Percentiles rank a stretch among this genome's conserved stretches.
Conservation (phyloP, 23 tunicate species). For the Diplosoma virens region DNA sequence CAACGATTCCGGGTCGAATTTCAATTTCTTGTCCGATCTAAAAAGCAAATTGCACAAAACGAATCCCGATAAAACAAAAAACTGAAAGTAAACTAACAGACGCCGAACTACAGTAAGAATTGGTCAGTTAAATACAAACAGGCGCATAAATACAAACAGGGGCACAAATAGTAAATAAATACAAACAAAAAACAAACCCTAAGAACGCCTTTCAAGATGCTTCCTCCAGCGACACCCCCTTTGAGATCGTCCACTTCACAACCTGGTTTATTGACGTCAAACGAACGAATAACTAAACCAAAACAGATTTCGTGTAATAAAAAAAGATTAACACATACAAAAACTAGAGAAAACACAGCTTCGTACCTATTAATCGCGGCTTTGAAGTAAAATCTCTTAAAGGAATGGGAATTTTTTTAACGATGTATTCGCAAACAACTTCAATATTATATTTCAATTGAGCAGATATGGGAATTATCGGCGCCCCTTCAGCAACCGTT, state of each 20-base stretch:
- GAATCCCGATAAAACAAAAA: neutral
- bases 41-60: neutral
- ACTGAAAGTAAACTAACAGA: neutral
- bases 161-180: neutral
- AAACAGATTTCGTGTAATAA: neutral
- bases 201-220: slow-evolving; percentile 92
- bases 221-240: slow-evolving; percentile 99
- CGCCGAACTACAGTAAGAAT: neutral
- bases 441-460: slow-evolving; percentile 98
- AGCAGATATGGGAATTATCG: slow-evolving; percentile 98
- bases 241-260: slow-evolving; percentile 94
- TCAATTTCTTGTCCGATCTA: slow-evolving; percentile 98
- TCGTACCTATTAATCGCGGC: slow-evolving; percentile 82
- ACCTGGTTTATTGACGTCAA: slow-evolving; percentile 99
- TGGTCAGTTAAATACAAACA: too few relatives aligned
- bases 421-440: slow-evolving; percentile 97
- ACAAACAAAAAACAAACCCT: slow-evolving; percentile 19
- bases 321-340: neutral
- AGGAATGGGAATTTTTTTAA: slow-evolving; percentile 95
- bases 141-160: too few relatives aligned
- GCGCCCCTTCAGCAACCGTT: slow-evolving; percentile 95
- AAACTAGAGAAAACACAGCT: neutral
- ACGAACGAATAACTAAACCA: slow-evolving; percentile 86
- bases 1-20: slow-evolving; percentile 96
- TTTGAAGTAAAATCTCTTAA: slow-evolving; percentile 84